Conservation (phyloP, 2,797 vertebrate species). For the Ptychadena robeensis region DNA sequence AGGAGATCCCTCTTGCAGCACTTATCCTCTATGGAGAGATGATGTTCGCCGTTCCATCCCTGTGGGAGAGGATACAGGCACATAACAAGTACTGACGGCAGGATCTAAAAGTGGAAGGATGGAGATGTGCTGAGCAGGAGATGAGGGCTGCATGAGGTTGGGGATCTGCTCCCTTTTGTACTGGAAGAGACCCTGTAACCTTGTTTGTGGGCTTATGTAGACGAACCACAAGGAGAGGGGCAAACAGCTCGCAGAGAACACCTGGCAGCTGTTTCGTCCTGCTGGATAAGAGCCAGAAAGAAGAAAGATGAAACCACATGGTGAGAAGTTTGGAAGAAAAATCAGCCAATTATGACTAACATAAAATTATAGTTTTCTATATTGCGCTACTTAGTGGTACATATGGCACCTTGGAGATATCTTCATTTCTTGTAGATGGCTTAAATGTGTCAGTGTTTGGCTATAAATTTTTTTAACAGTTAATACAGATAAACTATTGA, state of each 20-base stretch:
- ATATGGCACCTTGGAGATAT: background rate
- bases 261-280: slow-evolving; percentile 32
- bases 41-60: slow-evolving; percentile 65
- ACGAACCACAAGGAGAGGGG: slow-evolving; percentile 35
- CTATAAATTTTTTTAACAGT: background rate
- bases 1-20: slow-evolving; percentile 67
- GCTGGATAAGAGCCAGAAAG: slow-evolving; percentile 60
- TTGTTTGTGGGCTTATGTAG: slow-evolving; percentile 13
- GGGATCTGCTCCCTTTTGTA: slow-evolving; percentile 10
- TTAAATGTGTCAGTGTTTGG: background rate
- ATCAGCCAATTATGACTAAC: background rate
- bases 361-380: background rate
- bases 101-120: slow-evolving; percentile 62
- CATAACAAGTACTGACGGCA: slow-evolving; percentile 61
- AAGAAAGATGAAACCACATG: slow-evolving; percentile 53
- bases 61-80: slow-evolving; percentile 67
- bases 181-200: background rate
- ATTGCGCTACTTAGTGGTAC: background rate
- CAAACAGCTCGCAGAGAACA: slow-evolving; percentile 31
- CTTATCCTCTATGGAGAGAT: slow-evolving; percentile 70
- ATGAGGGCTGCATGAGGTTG: slow-evolving; percentile 33
- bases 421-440: background rate
- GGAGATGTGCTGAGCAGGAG: slow-evolving; percentile 44
- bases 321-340: slow-evolving; percentile 46
- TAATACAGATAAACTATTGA: too few relatives aligned